Evolutionary conservation across 2,113 vertebrate genomes (phyloP).

Genomic region (Dasyprocta punctata): DNA sequence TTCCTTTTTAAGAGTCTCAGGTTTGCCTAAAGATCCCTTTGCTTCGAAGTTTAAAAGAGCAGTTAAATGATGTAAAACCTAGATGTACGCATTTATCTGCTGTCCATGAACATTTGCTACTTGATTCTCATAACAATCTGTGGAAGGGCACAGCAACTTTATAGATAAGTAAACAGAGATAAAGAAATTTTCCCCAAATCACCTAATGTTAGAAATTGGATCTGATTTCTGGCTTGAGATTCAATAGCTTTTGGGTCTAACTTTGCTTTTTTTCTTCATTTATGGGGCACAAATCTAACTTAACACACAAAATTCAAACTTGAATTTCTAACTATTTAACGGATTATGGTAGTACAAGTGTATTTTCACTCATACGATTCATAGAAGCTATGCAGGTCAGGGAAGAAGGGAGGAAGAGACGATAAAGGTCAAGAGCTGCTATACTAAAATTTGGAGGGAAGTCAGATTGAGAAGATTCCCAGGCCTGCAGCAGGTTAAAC

Average conservation of each 20-base stretch:
- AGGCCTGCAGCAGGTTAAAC: not conserved
- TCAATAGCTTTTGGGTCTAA: not conserved
- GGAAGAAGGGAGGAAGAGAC: not conserved
- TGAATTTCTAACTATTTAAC: not conserved
- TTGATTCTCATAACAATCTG: not conserved
- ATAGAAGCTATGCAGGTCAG: not conserved
- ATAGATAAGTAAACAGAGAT: slow-evolving; percentile 15
- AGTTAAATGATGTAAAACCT: not conserved
- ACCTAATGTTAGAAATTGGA: not conserved
- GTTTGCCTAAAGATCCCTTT: not conserved
- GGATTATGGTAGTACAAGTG: not conserved
- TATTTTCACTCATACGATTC: not conserved
- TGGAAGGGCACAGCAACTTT: not conserved
- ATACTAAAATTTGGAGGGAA: not conserved
- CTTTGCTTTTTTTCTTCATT: not conserved
- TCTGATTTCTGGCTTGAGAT: not conserved
- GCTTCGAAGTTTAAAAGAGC: not conserved
- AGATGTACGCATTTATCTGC: not conserved
- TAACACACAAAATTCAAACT: not conserved
- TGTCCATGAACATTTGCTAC: slow-evolving; percentile 2
- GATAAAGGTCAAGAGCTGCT: not conserved
- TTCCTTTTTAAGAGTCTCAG: not conserved
- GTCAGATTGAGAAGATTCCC: not conserved
- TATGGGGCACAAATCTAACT: not conserved
- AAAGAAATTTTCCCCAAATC: not conserved